Evolutionary conservation across 2,113 vertebrate species (phyloP), one percentile per base, ranked within the genome.

Genomic region (Oreocharis arfaki): DNA sequence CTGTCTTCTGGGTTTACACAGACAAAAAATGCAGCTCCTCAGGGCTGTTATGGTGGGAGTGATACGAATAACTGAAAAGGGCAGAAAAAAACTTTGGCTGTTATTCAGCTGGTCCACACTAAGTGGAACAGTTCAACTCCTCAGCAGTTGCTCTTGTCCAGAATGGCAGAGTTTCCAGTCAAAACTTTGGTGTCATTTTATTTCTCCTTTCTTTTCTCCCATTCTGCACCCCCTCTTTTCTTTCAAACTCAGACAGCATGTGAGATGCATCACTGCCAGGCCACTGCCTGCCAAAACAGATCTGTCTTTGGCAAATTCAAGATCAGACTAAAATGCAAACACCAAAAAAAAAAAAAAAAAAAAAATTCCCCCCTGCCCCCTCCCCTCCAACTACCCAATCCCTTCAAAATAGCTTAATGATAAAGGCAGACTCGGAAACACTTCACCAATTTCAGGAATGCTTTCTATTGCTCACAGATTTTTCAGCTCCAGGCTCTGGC

Each of bases 401-500:
- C 89, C 82, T 97, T 95, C 95, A 96, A 96, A 97, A 96, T 46
- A 97, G 92, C 94, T 96, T 97, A 97, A 97, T 88, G 96, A 97
- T 96, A 97, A 97, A 97, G 97, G 94, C 97, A 95, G 97, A 93
- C 76, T 89, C 61, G 44, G 69, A 97, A 96, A 46, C 92, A 96
- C 97, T 96, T 84, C 90, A 97, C 97, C 96, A 73, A 33, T 97
- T 81, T 95, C 95, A 97, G 95, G 96, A 92, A 96, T 89, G 94
- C 85, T 90, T 87, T 91, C 86, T 76, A 27, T 76, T 64, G 87
- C 89, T 95, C 90, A 46, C 76, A 92, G 82, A 56, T 64, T 84
- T 84, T 67, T 64, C 71, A 81, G 96, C 68, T 65, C 55, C 63
- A 59, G 80, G 41, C 86, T 94, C 91, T 53, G 73, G 37, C 59